These are phyloP conservation scores for Spodoptera exigua DNA, from an alignment of 2,888 invertebrate species.

Conservation along the genomic window DNA sequence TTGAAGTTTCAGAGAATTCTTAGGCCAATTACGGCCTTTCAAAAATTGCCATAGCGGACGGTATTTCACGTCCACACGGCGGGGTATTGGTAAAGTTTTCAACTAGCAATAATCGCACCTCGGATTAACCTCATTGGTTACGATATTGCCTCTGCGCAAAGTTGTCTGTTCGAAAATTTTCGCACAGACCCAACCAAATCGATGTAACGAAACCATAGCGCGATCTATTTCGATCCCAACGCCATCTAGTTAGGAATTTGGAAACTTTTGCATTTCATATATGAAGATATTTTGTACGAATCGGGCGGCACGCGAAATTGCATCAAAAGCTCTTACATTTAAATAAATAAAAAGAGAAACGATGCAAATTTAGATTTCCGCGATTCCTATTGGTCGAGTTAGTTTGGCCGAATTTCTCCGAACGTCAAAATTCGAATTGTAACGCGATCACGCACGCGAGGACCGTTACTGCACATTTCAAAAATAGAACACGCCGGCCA, in stretches of 20 bases:
- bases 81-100: conserved; percentile 93
- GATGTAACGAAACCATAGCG: conserved; percentile 61
- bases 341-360: conserved; percentile 84
- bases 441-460: conserved; percentile 84
- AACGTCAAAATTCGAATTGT: conserved; percentile 85
- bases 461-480: conserved; percentile 89
- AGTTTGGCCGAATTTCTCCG: conserved; percentile 83
- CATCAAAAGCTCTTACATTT: conserved; percentile 66
- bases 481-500: conserved; percentile 88
- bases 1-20: background rate
- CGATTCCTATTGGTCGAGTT: conserved; percentile 69
- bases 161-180: conserved; percentile 84
- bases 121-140: conserved; percentile 96
- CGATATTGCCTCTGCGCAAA: conserved; percentile 97
- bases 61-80: conserved; percentile 86
- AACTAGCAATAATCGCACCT: conserved; percentile 97
- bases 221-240: conserved; percentile 60
- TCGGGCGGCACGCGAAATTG: conserved; percentile 57
- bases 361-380: conserved; percentile 69
- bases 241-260: conserved; percentile 69
- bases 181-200: conserved; percentile 11
- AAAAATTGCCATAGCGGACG: conserved; percentile 87
- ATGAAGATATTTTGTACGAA: conserved; percentile 14
- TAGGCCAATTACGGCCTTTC: conserved; percentile 76
- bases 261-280: conserved; percentile 29